Evolutionary conservation across 2,113 vertebrate species (phyloP).

Genomic region (Chloropsis hardwickii): DNA sequence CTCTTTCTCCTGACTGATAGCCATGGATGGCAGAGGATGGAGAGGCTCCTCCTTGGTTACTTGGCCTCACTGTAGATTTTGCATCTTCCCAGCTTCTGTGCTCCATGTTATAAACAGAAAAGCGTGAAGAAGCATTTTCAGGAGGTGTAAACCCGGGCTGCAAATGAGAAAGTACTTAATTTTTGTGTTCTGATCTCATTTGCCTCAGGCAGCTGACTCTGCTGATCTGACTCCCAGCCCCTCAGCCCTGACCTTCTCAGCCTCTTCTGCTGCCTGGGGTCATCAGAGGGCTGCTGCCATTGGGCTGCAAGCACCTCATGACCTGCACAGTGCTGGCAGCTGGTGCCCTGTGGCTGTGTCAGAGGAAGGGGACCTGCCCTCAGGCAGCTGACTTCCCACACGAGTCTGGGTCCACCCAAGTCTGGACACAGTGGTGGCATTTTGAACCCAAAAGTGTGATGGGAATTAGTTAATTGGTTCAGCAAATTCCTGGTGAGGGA

Average conservation of each 20-base stretch:
- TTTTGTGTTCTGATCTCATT: neutral
- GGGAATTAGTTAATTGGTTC: neutral
- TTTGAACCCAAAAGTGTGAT: neutral
- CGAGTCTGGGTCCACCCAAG: neutral
- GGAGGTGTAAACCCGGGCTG: neutral
- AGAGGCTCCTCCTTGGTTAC: neutral
- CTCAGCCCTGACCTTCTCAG: neutral
- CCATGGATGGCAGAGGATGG: neutral
- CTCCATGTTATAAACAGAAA: neutral
- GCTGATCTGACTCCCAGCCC: neutral
- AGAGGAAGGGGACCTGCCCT: neutral
- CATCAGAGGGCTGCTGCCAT: accelerated
- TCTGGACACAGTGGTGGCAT: accelerated
- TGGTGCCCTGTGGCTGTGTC: neutral
- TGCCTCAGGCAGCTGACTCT: neutral
- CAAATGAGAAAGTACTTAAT: neutral
- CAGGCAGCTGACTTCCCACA: accelerated
- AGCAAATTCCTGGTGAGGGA: neutral
- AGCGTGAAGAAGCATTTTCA: neutral
- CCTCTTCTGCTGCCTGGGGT: neutral
- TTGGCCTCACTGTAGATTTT: neutral
- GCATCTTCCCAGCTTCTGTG: neutral
- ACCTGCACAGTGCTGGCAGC: accelerated
- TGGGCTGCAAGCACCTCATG: accelerated
- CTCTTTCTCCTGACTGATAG: neutral